Percentiles rank a stretch among this genome's conserved stretches.
phyloP scores from a whole-genome alignment of 2,797 vertebrate species.

The Rhyacichthys aspro region DNA sequence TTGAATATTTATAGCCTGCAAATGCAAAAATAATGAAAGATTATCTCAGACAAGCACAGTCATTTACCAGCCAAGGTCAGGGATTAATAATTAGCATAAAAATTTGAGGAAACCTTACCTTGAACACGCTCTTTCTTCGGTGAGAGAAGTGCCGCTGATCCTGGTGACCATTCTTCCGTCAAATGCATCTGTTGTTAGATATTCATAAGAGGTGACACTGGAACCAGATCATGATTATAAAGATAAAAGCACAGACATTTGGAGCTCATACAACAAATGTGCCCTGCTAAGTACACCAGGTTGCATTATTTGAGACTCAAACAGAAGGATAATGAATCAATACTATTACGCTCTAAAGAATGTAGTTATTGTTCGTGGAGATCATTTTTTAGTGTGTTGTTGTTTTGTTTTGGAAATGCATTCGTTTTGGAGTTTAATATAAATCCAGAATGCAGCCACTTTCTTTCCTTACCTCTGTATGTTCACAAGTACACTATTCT shows the following conservation, averaged over 20 bases:
- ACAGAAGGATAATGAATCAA: background rate
- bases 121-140: background rate
- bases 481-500: conserved; percentile 20
- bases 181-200: conserved; percentile 21
- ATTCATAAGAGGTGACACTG: conserved; percentile 14
- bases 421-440: background rate
- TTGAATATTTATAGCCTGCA: conserved; percentile 22
- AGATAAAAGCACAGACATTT: conserved; percentile 7
- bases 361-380: background rate
- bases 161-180: conserved; percentile 34
- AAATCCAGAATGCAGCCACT: background rate
- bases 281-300: background rate
- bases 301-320: conserved; percentile 1
- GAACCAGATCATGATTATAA: conserved; percentile 16
- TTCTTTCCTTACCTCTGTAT: conserved; percentile 22
- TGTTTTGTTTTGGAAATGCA: conserved; percentile 5
- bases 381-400: background rate
- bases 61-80: conserved; percentile 19
- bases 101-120: conserved; percentile 7
- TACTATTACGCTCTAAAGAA: background rate
- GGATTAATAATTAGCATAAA: conserved; percentile 9
- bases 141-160: conserved; percentile 7
- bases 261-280: conserved; percentile 1
- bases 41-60: conserved; percentile 7
- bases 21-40: conserved; percentile 12